Base-by-base conservation (phyloP, 1,140 invertebrate species). In the Cydia amplana region DNA sequence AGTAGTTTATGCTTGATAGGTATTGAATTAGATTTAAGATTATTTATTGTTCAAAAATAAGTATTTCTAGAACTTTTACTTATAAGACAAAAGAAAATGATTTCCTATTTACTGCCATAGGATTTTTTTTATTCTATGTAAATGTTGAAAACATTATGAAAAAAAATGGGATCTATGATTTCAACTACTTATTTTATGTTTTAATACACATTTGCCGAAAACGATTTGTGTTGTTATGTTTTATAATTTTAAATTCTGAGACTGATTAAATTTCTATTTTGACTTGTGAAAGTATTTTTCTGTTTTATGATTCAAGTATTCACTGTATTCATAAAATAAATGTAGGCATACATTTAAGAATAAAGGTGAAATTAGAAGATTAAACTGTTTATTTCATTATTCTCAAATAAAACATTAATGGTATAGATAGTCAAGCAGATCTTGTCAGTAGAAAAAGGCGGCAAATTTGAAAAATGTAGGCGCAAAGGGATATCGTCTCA, bases 231-330 rank as follows among this genome's bases (percentile, higher is more conserved):
- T 60, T 23, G 55, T 60, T 60, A 60, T 60, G 55, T 60, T 60
- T 23, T 60, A 20, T 60, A 23, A 60, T 60, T 60, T 60, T 12
- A 60, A 60, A 60, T 60, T 60, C n/a, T 60, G 20, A 60, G 55
- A 60, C 55, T 60, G 55, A 60, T 60, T 60, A 60, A 60, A 60
- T 60, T 60, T 60, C 55, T 60, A 60, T 60, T 23, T 60, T 60
- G 20, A 60, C 55, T 60, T 20, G 9, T 23, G 55, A 60, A 20
- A 60, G 20, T 60, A 60, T 60, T 60, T 60, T 60, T 55, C 51
- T 55, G 55, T 60, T 60, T 60, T 60, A 60, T 60, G 55, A 23
- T 60, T 20, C 18, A 60, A 23, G n/a, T 60, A 60, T 60, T 60
- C 55, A 60, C n/a, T 20, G n/a, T 60, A 60, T 60, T 60, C 55